Evolutionary conservation across 1,140 invertebrate species (phyloP), one percentile per base, ranked within the genome.

Genomic region (Antheraea mylitta): DNA sequence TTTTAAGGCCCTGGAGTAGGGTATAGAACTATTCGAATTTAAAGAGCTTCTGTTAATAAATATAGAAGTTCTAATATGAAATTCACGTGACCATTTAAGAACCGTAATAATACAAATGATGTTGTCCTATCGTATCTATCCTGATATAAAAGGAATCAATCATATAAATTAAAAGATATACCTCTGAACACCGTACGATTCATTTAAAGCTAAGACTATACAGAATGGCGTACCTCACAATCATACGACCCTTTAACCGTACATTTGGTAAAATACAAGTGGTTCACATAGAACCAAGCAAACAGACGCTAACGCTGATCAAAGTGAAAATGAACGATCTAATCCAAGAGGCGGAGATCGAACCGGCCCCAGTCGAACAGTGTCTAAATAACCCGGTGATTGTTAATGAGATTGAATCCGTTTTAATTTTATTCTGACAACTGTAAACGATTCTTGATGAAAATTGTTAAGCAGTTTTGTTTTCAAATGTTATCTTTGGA

Each of bases 281-380:
- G 11, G 6, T n/a, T 53, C 45, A 53, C 10, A 53, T 6, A 53
- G 45, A 53, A 53, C 45, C 16, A 53, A 53, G 45, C 45, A 53
- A 53, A 53, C 45, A 53, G 45, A 16, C 45, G 45, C 45, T 53
- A 16, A 2, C 5, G 16, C 45, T 53, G 45, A 53, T 53, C 45
- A 53, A 53, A 53, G 45, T 53, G 45, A 53, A 16, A 53, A 53
- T n/a, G 45, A 16, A 53, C 45, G 45, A 53, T 13, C 11, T 53
- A 53, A 53, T 53, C 45, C 45, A 53, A 53, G 45, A 53, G 45
- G 45, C 45, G 45, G 45, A 53, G 45, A 53, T 53, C 45, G 45
- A 53, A 53, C 45, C 16, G 9, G 45, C 45, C 13, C 16, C 45
- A 13, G 45, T n/a, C 45, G 45, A 53, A 53, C 6, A 53, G 45